These are phyloP conservation scores for Neoscelio sp. DNA, from an alignment of 2,888 invertebrate genomes.

Conservation along the genomic window DNA sequence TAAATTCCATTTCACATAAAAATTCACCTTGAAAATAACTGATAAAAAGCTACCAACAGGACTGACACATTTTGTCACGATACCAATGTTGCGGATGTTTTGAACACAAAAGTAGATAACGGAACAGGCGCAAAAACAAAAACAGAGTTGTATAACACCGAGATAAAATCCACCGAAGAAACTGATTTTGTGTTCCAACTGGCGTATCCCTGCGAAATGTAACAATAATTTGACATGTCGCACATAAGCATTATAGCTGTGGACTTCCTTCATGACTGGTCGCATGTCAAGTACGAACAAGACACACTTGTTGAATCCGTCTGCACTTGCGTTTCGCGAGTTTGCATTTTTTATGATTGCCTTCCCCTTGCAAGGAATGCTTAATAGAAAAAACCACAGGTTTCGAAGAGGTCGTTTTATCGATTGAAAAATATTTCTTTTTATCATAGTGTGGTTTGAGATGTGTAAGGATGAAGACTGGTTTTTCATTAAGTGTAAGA, in stretches of 20 bases:
- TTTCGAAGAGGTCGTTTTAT: not conserved
- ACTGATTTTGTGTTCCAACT: slow-evolving; percentile 15
- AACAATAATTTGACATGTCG: slow-evolving; percentile 14
- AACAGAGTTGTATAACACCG: not conserved
- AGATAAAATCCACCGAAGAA: not conserved
- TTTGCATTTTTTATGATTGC: slow-evolving; percentile 39
- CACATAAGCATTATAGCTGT: slow-evolving; percentile 9
- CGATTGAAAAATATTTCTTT: slow-evolving; percentile 17
- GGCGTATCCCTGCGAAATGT: slow-evolving; percentile 18
- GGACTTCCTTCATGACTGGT: slow-evolving; percentile 26
- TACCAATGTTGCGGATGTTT: not conserved
- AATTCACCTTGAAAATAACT: slow-evolving; percentile 35
- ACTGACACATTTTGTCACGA: slow-evolving; percentile 39
- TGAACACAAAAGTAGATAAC: slow-evolving; percentile 20
- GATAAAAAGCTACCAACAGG: slow-evolving; percentile 40
- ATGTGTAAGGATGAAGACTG: not conserved
- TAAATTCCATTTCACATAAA: too few species aligned
- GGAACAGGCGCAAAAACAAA: not conserved
- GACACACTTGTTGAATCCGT: not conserved
- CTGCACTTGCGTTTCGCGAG: not conserved
- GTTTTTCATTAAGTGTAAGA: not conserved
- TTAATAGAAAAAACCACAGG: not conserved
- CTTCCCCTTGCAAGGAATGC: not conserved
- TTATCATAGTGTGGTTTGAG: not conserved
- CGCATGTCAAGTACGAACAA: slow-evolving; percentile 4